Percentiles rank a stretch among this genome's conserved stretches.
phyloP scores from a whole-genome alignment of 2,113 vertebrate genomes.

The Forbesichthys papilliferus region DNA sequence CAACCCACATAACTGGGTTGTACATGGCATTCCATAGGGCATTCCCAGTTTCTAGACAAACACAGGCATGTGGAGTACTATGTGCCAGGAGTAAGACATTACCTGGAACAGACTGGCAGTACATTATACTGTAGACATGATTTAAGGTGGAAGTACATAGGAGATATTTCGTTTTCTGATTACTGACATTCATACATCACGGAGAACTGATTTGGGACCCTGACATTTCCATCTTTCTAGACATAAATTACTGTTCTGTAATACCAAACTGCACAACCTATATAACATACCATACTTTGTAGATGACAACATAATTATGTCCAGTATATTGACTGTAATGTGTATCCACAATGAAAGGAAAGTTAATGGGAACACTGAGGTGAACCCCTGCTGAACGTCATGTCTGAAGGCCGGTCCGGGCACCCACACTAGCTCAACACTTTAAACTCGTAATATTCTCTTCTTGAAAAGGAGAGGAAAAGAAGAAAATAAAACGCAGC shows the following conservation, averaged over 20 bases:
- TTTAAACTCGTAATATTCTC: constrained; percentile 24
- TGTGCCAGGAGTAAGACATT: constrained; percentile 27
- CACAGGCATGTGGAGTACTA: constrained; percentile 37
- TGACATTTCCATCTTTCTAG: constrained; percentile 5
- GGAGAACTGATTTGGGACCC: background rate
- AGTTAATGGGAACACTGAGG: background rate
- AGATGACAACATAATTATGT: background rate
- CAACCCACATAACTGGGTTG: constrained; percentile 28
- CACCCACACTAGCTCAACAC: constrained; percentile 27
- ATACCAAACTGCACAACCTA: background rate
- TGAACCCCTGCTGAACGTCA: constrained; percentile 1
- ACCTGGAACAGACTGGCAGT: constrained; percentile 11
- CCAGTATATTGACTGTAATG: constrained; percentile 18
- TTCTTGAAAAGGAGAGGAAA: constrained; percentile 37
- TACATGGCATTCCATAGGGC: constrained; percentile 44
- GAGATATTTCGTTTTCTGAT: no score
- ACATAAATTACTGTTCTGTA: background rate
- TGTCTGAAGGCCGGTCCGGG: background rate
- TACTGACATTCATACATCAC: no score
- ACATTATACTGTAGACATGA: background rate
- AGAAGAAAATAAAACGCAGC: constrained; percentile 55
- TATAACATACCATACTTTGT: no score
- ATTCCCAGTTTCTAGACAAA: constrained; percentile 49
- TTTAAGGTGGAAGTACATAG: no score
- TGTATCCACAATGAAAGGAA: no score